Conservation (phyloP, 1,140 invertebrate species). For the Ips typographus region DNA sequence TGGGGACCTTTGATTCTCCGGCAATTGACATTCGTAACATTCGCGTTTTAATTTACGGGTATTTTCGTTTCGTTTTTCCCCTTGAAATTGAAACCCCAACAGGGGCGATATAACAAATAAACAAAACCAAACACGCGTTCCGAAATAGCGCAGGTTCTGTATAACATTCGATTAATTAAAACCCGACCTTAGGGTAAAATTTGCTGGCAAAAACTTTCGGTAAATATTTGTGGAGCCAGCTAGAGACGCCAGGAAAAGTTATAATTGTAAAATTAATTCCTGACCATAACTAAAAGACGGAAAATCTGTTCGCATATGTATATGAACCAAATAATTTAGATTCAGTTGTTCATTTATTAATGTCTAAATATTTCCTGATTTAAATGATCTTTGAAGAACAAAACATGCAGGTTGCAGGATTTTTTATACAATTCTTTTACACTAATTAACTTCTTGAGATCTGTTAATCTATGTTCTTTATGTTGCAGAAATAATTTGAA, state of each 20-base stretch:
- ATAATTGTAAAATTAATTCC: conserved; percentile 7
- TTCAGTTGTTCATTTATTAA: too few species aligned
- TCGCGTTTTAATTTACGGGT: neutral
- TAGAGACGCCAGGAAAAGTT: conserved; percentile 9
- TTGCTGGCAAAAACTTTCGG: conserved; percentile 5
- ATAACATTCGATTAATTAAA: conserved; percentile 14
- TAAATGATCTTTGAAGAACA: too few species aligned
- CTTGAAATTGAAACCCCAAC: neutral
- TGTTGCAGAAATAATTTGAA: too few species aligned
- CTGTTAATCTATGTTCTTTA: too few species aligned
- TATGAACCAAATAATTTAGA: too few species aligned
- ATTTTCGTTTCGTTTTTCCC: neutral
- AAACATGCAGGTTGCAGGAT: too few species aligned
- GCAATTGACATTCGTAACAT: neutral
- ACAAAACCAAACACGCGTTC: conserved; percentile 7
- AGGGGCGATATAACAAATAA: conserved; percentile 6
- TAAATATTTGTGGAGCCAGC: conserved; percentile 8
- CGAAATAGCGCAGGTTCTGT: conserved; percentile 3
- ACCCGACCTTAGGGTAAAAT: conserved; percentile 3
- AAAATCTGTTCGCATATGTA: neutral
- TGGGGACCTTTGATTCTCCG: neutral
- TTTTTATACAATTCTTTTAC: too few species aligned
- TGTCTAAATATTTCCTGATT: too few species aligned
- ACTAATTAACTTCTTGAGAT: too few species aligned
- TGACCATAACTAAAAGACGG: neutral